Conservation (phyloP, 2,888 invertebrate species). For the Cheilosia soror region DNA sequence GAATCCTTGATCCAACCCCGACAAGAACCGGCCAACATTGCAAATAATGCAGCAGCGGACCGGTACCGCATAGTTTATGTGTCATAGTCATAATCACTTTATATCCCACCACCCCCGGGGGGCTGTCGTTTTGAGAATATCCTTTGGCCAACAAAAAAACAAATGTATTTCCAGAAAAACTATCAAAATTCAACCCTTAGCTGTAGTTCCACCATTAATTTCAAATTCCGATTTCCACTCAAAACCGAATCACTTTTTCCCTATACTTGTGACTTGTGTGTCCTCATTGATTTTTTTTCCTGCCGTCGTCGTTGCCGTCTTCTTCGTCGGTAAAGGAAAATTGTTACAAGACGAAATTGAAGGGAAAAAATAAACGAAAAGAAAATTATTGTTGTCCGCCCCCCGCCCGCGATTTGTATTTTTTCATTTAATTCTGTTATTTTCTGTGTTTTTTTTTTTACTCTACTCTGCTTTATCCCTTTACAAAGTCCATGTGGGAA, state of each 20-base stretch:
- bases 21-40: conserved; percentile 47
- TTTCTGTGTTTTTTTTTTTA: conserved; percentile 54
- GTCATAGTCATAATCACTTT: conserved; percentile 44
- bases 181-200: conserved; percentile 53
- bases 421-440: conserved; percentile 15
- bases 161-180: conserved; percentile 2
- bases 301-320: conserved; percentile 19
- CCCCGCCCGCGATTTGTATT: conserved; percentile 42
- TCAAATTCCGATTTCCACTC: conserved; percentile 22
- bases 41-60: conserved; percentile 52
- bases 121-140: not conserved
- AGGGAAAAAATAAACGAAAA: conserved; percentile 25
- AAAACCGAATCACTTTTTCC: conserved; percentile 23
- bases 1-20: conserved; percentile 19
- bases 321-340: conserved; percentile 11
- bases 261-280: conserved; percentile 3
- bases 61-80: conserved; percentile 65
- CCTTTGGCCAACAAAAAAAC: conserved; percentile 21
- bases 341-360: conserved; percentile 24
- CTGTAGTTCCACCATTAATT: conserved; percentile 14
- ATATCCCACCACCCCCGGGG: not conserved
- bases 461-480: conserved; percentile 62
- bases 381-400: conserved; percentile 41
- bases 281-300: conserved; percentile 65
- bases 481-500: conserved; percentile 55